Percentiles rank a stretch among this genome's conserved stretches.
Evolutionary conservation across 2,797 vertebrate species (phyloP).

Genomic region (Squalus acanthias): DNA sequence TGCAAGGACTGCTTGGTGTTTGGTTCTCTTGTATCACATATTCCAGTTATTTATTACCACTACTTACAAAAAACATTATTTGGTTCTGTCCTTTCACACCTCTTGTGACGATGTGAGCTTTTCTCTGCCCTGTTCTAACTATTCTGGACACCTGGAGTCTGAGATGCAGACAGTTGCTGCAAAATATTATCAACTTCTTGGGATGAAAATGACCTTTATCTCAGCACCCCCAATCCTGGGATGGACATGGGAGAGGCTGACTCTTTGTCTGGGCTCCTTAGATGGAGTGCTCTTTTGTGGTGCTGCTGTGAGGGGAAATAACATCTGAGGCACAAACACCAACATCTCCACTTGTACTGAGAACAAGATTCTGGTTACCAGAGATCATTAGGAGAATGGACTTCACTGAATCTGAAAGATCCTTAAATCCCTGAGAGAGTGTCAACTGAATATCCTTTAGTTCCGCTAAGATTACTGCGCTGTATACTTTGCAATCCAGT

Average conservation of each 20-base stretch:
- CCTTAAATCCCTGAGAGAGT: background rate
- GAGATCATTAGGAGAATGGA: background rate
- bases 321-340: background rate
- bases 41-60: background rate
- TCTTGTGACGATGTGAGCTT: background rate
- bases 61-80: background rate
- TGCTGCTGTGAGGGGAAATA: background rate
- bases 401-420: background rate
- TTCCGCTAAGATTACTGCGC: background rate
- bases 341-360: background rate
- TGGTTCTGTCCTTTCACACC: background rate
- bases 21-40: background rate
- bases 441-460: background rate
- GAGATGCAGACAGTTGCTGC: background rate
- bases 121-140: background rate
- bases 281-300: background rate
- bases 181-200: background rate
- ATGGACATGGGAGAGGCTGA: background rate
- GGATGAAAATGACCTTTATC: background rate
- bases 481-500: background rate
- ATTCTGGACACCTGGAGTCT: background rate
- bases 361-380: background rate
- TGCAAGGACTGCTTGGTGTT: background rate
- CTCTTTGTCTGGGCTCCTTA: background rate
- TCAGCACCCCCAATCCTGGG: background rate